Percentiles rank a stretch among this genome's conserved stretches.
phyloP scores from a whole-genome alignment of 1,140 invertebrate genomes.

The Tetragonula clypearis region DNA sequence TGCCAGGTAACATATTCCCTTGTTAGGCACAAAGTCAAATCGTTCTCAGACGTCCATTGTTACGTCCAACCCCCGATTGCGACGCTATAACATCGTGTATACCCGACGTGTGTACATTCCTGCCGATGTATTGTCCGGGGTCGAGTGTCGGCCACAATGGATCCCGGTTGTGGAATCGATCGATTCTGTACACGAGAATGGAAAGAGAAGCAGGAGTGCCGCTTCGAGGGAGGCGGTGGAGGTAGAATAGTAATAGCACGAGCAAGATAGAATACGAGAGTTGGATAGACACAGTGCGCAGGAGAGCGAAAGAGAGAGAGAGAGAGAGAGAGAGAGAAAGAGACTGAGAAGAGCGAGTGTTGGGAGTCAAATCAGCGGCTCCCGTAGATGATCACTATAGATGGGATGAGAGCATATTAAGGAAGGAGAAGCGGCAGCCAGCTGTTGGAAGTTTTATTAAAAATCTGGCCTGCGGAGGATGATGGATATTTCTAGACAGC shows the following conservation, averaged over 20 bases:
- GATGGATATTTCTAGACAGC: slow-evolving; percentile 66
- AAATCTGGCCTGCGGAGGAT: slow-evolving; percentile 64
- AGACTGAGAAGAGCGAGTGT: slow-evolving; percentile 22
- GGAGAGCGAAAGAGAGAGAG: background rate
- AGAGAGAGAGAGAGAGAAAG: background rate
- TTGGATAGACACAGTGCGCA: background rate
- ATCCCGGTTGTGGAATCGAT: slow-evolving; percentile 66
- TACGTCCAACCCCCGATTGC: slow-evolving; percentile 47
- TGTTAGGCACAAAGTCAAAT: slow-evolving; percentile 54
- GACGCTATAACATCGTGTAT: slow-evolving; percentile 59
- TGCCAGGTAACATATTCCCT: slow-evolving; percentile 41
- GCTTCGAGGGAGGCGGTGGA: background rate
- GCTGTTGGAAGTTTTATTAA: slow-evolving; percentile 69
- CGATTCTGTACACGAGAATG: slow-evolving; percentile 47
- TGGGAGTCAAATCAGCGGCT: slow-evolving; percentile 65
- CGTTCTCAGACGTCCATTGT: slow-evolving; percentile 41
- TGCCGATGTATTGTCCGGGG: slow-evolving; percentile 59
- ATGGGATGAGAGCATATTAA: slow-evolving; percentile 70
- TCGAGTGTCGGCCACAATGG: slow-evolving; percentile 64
- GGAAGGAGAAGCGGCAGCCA: slow-evolving; percentile 49
- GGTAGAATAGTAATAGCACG: slow-evolving; percentile 2
- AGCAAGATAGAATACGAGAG: background rate
- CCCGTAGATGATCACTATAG: slow-evolving; percentile 68
- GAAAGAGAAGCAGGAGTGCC: slow-evolving; percentile 20
- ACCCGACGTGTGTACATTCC: slow-evolving; percentile 54